phyloP scores from a whole-genome alignment of 30 jellyfish, hydroid and myxozoan species.

The Hydractinia echinata region DNA sequence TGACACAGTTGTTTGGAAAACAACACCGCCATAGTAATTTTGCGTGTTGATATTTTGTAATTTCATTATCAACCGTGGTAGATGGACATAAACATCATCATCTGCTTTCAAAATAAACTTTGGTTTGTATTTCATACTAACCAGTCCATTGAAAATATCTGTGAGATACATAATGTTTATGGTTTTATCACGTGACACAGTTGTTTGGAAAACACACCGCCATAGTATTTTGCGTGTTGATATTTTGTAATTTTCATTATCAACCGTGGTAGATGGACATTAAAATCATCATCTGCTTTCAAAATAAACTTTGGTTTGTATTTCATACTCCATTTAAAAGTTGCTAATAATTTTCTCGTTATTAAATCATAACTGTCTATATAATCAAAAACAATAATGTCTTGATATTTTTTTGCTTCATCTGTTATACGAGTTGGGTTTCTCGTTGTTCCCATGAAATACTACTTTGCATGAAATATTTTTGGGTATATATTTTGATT shows the following conservation, averaged over 20 bases:
- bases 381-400: conserved; percentile 5
- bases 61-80: conserved; percentile 17
- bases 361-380: conserved; percentile 39
- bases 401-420: conserved; percentile 19
- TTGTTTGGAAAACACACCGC: conserved; percentile 4
- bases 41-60: not conserved
- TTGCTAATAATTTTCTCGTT: conserved; percentile 55
- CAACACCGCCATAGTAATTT: conserved; percentile 12
- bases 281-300: conserved; percentile 42
- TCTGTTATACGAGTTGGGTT: not conserved
- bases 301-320: conserved; percentile 28
- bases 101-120: conserved; percentile 29
- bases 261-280: conserved; percentile 29
- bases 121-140: conserved; percentile 30
- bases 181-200: conserved; percentile 7
- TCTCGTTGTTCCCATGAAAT: conserved; percentile 12
- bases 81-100: conserved; percentile 39
- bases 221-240: not conserved
- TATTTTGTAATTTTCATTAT: not conserved
- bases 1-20: not conserved
- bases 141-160: conserved; percentile 14
- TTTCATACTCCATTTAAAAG: conserved; percentile 39
- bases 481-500: conserved; percentile 18
- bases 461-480: conserved; percentile 4
- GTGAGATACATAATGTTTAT: conserved; percentile 18